These are phyloP conservation scores for Piscicola geometra DNA, from an alignment of 2,888 invertebrate species.

Conservation along the genomic window DNA sequence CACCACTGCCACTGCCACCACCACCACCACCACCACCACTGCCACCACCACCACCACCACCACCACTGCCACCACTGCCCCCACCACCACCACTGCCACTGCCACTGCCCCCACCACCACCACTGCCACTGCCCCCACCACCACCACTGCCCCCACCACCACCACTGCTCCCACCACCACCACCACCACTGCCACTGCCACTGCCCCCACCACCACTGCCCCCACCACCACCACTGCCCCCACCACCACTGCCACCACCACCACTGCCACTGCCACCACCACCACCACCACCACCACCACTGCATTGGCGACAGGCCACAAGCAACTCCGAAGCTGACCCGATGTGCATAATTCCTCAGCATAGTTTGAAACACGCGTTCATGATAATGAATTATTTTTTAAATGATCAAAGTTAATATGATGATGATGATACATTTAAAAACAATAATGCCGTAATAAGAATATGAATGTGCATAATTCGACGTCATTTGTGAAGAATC, in stretches of 20 bases:
- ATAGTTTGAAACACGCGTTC: no score
- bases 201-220: not conserved
- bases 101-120: not conserved
- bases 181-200: no score
- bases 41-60: constrained; percentile 16
- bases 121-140: not conserved
- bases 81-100: not conserved
- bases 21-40: constrained; percentile 1
- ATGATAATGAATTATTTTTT: no score
- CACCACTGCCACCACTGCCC: not conserved
- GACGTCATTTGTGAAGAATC: no score
- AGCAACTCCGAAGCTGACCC: no score
- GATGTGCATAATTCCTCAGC: no score
- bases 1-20: constrained; percentile 8
- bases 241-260: constrained; percentile 5
- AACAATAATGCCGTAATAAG: no score
- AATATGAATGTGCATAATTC: no score
- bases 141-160: not conserved
- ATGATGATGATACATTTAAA: no score
- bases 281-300: constrained; percentile 7
- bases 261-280: not conserved
- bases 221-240: constrained; percentile 1
- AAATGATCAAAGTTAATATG: no score
- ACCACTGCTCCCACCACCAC: not conserved
- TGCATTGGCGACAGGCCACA: no score